Base-by-base conservation (phyloP, 2,888 invertebrate species). In the Apodemia duryi region DNA sequence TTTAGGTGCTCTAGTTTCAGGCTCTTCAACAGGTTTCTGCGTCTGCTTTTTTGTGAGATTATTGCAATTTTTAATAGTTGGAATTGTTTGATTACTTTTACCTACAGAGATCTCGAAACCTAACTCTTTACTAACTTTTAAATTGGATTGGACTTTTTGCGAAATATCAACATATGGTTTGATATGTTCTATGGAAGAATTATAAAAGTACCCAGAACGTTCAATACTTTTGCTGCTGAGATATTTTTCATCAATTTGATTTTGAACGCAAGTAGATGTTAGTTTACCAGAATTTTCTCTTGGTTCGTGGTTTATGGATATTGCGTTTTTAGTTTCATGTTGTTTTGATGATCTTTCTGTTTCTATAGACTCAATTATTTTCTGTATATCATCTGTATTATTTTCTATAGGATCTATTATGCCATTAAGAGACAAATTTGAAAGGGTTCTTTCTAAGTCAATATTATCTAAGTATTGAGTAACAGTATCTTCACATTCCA, bases 381-480 rank as follows among this genome's bases (percentile, higher is more conserved):
- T 57, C 13, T 57, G 32, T 57, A 57, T 46, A 61, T 41, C 60
- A 57, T 57, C 29, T n/a, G 49, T 65, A 28, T 65, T 51, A 28
- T 41, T 65, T 51, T 61, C 49, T 28, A 51, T 46, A 9, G 61
- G 49, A 51, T 65, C 64, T 49, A 65, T 65, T 21, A 65, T 49
- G 51, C 57, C 32, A 13, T 49, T 65, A 28, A 65, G 51, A 2
- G 64, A 65, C 13, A 65, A 51, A 51, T 65, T 65, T 3, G 64
- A 65, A 7, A 65, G 51, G 28, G 64, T 65, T n/a, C 64, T 61
- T 29, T 61, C 64, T 13, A 65, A 61, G 38, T 65, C 49, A n/a
- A 61, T n/a, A 0, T 63, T 32, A 28, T 46, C 28, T 6, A 38
- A 13, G 6, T 38, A 13, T 29, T 61, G 4, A 1, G 21, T 38